phyloP scores from a whole-genome alignment of 1,140 invertebrate genomes.

The Zaprionus lachaisei region DNA sequence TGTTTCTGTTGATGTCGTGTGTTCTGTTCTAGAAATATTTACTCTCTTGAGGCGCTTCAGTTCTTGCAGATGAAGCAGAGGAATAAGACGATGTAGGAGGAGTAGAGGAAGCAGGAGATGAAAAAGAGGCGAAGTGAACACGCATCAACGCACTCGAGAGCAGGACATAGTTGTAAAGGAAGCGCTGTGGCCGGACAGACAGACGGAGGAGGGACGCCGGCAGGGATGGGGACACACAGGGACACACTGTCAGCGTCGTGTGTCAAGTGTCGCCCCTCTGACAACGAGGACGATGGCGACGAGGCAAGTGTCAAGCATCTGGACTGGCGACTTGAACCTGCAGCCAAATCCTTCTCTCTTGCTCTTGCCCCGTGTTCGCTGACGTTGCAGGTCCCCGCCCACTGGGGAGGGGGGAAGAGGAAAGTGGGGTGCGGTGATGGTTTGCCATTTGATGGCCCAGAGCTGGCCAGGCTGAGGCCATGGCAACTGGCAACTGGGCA shows the following conservation, averaged over 20 bases:
- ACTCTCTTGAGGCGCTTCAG: background rate
- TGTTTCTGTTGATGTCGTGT: background rate
- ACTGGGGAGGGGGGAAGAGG: slow-evolving; percentile 16
- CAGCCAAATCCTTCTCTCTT: slow-evolving; percentile 35
- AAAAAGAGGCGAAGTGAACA: slow-evolving; percentile 14
- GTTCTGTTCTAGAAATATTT: background rate
- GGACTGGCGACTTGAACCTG: slow-evolving; percentile 39
- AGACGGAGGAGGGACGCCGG: background rate
- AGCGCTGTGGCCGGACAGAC: background rate
- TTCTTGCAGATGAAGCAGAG: background rate
- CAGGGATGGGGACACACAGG: background rate
- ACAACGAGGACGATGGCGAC: slow-evolving; percentile 26
- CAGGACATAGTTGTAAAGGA: slow-evolving; percentile 24
- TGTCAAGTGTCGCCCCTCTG: slow-evolving; percentile 70
- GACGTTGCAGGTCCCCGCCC: slow-evolving; percentile 66
- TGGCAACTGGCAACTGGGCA: slow-evolving; percentile 65
- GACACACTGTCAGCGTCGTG: slow-evolving; percentile 58
- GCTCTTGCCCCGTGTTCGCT: slow-evolving; percentile 29
- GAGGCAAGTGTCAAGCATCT: slow-evolving; percentile 74
- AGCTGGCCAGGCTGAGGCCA: slow-evolving; percentile 53
- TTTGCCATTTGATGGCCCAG: slow-evolving; percentile 13
- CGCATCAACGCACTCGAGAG: slow-evolving; percentile 59
- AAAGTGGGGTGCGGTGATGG: background rate
- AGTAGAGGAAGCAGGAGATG: background rate
- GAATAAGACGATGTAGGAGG: background rate